Percentiles rank a stretch among this genome's conserved stretches.
Evolutionary conservation across 2,888 invertebrate species (phyloP).

Genomic region (Argyresthia goedartella): DNA sequence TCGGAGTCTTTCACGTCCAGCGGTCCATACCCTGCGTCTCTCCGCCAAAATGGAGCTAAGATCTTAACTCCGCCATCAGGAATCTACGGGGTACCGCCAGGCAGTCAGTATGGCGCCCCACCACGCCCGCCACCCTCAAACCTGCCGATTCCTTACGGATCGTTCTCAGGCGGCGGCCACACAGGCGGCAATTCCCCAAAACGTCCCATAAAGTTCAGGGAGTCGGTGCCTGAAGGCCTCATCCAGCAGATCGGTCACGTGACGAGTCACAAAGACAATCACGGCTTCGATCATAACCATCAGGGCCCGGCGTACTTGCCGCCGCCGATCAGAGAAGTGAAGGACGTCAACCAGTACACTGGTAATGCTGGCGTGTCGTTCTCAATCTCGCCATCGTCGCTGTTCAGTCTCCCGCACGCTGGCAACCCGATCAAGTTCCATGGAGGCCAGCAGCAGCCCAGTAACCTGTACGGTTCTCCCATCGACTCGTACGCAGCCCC

Average conservation of each 20-base stretch:
- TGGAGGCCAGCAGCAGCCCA: slow-evolving; percentile 25
- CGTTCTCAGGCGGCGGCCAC: slow-evolving; percentile 52
- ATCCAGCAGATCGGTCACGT: slow-evolving; percentile 75
- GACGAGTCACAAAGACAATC: slow-evolving; percentile 73
- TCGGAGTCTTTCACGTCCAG: slow-evolving; percentile 48
- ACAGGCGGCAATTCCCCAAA: slow-evolving; percentile 57
- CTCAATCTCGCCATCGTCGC: slow-evolving; percentile 59
- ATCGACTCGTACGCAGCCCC: slow-evolving; percentile 67
- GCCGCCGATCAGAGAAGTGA: slow-evolving; percentile 73
- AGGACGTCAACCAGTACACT: slow-evolving; percentile 46
- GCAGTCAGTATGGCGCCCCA: slow-evolving; percentile 58
- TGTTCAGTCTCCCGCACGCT: slow-evolving; percentile 64
- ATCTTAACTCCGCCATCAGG: slow-evolving; percentile 73
- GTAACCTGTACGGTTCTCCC: slow-evolving; percentile 48
- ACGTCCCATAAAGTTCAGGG: slow-evolving; percentile 78
- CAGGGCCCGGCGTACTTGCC: slow-evolving; percentile 72
- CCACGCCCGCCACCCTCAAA: slow-evolving; percentile 35
- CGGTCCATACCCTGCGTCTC: slow-evolving; percentile 40
- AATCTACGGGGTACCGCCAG: slow-evolving; percentile 72
- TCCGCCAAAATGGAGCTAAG: slow-evolving; percentile 55
- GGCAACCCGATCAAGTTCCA: slow-evolving; percentile 64
- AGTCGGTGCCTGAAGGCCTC: slow-evolving; percentile 80
- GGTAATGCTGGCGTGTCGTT: slow-evolving; percentile 41
- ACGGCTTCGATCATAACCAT: slow-evolving; percentile 63
- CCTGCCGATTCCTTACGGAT: slow-evolving; percentile 53